Evolutionary conservation across 1,140 invertebrate genomes (phyloP).

Genomic region (Oedothorax gibbosus): DNA sequence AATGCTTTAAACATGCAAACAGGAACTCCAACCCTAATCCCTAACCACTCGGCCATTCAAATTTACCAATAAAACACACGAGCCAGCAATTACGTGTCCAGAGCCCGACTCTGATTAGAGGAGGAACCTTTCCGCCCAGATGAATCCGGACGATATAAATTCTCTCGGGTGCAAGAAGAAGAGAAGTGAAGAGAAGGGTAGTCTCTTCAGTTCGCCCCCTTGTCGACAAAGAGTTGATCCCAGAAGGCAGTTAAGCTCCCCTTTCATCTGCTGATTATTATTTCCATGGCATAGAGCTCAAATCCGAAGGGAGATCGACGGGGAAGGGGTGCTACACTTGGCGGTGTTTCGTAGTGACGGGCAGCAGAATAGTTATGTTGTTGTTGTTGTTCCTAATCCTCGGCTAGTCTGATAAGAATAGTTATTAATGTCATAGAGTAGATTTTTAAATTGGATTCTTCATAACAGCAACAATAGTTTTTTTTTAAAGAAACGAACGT

Average conservation of each 20-base stretch:
- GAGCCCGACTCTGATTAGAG: conserved; percentile 3
- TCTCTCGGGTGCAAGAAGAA: not conserved
- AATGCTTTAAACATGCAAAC: too few species aligned
- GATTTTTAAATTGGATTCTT: too few species aligned
- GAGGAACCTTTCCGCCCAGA: not conserved
- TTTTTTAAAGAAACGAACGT: too few species aligned
- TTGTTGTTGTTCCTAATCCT: too few species aligned
- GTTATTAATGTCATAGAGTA: not conserved
- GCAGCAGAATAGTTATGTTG: not conserved
- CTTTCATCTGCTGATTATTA: conserved; percentile 56
- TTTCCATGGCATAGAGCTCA: conserved; percentile 42
- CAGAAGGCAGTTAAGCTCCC: conserved; percentile 52
- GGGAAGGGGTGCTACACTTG: not conserved
- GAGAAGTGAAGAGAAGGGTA: not conserved
- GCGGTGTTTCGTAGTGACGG: conserved; percentile 8
- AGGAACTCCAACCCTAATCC: too few species aligned
- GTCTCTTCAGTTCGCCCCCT: conserved; percentile 9
- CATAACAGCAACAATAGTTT: too few species aligned
- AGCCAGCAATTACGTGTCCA: conserved; percentile 35
- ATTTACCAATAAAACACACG: not conserved
- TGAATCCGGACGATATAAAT: conserved; percentile 6
- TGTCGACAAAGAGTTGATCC: conserved; percentile 55
- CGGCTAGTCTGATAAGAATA: too few species aligned
- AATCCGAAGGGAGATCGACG: conserved; percentile 41
- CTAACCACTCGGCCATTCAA: too few species aligned